Base-by-base conservation (phyloP, 2,797 vertebrate genomes). In the Parotocinclus haroldoi region DNA sequence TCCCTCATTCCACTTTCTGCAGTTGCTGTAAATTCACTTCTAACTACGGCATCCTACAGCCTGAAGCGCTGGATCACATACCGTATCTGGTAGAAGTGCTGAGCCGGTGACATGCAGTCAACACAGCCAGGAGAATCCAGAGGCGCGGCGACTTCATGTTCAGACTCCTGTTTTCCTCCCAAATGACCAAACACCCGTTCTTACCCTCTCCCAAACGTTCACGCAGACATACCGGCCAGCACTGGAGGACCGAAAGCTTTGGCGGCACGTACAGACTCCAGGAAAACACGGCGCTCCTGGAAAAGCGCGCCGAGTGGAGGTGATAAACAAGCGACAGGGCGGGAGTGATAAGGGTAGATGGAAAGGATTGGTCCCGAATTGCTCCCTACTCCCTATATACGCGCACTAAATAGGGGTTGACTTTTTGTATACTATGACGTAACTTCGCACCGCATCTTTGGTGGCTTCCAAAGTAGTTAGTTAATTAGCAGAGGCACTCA, bases 71-170 rank as follows among this genome's bases (percentile, higher is more conserved):
- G 7, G n/a, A 51, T 65, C 60, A 72, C 78, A 54, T 85, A 92
- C 90, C 90, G 84, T 91, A 86, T 85, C 78, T 78, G 68, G 79
- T 75, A 75, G 87, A 84, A 71, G 76, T 71, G 75, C 82, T 82
- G 17, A 87, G 80, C 70, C 81, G 86, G 68, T 82, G 86, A 60
- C 83, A 86, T 58, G 85, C 81, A 69, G 85, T 85, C 82, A 89
- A 80, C 76, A 89, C 73, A 83, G 83, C 83, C 64, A 89, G 72
- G 66, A 82, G 55, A 13, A 81, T 80, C 85, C 82, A 80, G 56
- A 89, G 79, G 75, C 84, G 85, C 80, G 77, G 73, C 66, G 82
- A 86, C 80, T 71, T 82, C 89, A 89, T 91, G 81, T 72, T 77
- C 69, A 69, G n/a, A 7, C 13, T 16, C 7, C 8, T 42, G 40